Conservation (phyloP, 2,888 invertebrate species). For the Zaprionus bogoriensis region DNA sequence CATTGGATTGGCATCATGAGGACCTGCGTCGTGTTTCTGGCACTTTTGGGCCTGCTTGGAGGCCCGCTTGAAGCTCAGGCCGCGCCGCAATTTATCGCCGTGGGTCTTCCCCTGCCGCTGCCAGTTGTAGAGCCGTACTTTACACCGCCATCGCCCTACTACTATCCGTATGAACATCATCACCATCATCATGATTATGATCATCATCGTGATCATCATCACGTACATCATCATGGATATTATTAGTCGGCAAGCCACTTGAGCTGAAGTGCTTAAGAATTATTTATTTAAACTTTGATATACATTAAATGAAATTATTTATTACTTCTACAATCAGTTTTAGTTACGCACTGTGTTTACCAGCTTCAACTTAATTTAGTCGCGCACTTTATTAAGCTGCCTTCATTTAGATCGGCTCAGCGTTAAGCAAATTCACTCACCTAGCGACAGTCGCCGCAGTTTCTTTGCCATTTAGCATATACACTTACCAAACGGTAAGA, state of each 20-base stretch:
- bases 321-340: neutral
- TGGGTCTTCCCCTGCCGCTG: conserved; percentile 36
- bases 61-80: conserved; percentile 29
- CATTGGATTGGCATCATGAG: conserved; percentile 33
- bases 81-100: conserved; percentile 20
- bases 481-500: neutral
- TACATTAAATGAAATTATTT: neutral
- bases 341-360: neutral
- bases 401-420: neutral
- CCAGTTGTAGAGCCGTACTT: conserved; percentile 27
- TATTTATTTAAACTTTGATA: neutral
- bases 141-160: conserved; percentile 17
- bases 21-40: conserved; percentile 12
- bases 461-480: neutral
- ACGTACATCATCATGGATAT: conserved; percentile 25
- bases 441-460: neutral
- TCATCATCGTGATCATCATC: conserved; percentile 27
- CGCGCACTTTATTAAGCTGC: neutral
- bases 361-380: too few species aligned
- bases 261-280: neutral
- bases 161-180: too few species aligned
- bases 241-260: conserved; percentile 1
- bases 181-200: conserved; percentile 33
- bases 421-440: neutral
- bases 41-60: conserved; percentile 17